Evolutionary conservation across 1,140 invertebrate species (phyloP).

Genomic region (Papilio polytes): DNA sequence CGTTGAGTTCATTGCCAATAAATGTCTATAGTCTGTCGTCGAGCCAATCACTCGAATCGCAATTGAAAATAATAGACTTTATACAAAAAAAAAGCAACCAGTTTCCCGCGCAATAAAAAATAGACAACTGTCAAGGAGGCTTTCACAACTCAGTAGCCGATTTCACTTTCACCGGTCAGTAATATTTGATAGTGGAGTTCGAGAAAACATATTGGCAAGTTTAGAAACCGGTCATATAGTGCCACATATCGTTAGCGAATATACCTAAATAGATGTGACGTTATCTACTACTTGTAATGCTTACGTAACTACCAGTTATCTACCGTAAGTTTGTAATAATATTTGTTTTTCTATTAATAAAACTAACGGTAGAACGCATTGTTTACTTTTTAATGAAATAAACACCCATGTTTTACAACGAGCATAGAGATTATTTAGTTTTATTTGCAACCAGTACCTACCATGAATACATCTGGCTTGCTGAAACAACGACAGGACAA

Average conservation of each 20-base stretch:
- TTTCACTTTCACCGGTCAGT: conserved; percentile 40
- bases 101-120: conserved; percentile 56
- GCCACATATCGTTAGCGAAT: not conserved
- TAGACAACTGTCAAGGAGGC: conserved; percentile 68
- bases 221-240: conserved; percentile 35
- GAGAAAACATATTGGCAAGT: conserved; percentile 26
- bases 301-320: conserved; percentile 28
- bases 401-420: not conserved
- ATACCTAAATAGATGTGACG: conserved; percentile 37
- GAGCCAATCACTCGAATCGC: conserved; percentile 1
- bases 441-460: no score
- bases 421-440: not conserved
- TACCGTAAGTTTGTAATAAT: conserved; percentile 13
- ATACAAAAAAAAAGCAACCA: conserved; percentile 4
- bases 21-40: conserved; percentile 15
- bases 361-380: not conserved
- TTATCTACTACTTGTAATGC: conserved; percentile 5
- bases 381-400: not conserved
- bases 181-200: conserved; percentile 33
- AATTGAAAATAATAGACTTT: conserved; percentile 12
- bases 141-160: conserved; percentile 65
- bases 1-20: not conserved
- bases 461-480: no score
- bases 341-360: conserved; percentile 8
- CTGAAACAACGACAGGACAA: no score